Percentiles rank a stretch among this genome's conserved stretches.
These are phyloP conservation scores for Tylochromis polylepis DNA, from an alignment of 2,113 vertebrate species.

Conservation along the genomic window DNA sequence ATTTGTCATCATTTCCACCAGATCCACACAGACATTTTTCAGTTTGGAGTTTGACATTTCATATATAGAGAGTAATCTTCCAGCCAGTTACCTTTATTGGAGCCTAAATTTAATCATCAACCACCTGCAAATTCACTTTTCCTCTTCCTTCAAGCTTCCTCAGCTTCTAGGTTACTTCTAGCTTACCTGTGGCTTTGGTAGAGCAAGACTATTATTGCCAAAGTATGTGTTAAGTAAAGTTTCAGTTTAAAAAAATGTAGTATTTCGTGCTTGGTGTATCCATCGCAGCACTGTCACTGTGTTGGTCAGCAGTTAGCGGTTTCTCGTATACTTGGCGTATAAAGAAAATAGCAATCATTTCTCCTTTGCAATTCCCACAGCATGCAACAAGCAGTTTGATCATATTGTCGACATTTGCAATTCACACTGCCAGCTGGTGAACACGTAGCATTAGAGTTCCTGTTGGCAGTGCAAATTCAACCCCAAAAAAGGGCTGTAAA, in stretches of 20 bases:
- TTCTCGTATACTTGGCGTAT: neutral
- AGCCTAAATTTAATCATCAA: neutral
- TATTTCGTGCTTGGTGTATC: neutral
- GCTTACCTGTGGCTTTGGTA: neutral
- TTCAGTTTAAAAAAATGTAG: neutral
- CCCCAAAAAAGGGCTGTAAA: neutral
- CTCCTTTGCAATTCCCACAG: neutral
- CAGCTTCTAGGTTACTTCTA: neutral
- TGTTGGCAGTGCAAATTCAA: neutral
- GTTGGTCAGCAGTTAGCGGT: neutral
- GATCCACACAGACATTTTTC: neutral
- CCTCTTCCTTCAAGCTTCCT: neutral
- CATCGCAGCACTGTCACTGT: neutral
- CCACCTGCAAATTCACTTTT: neutral
- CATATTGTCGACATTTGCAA: accelerated
- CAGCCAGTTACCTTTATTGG: neutral
- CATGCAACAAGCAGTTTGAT: neutral
- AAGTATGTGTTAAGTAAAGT: neutral
- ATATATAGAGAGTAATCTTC: neutral
- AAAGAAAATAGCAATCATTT: neutral
- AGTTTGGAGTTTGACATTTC: neutral
- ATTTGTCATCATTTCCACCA: neutral
- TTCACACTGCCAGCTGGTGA: neutral
- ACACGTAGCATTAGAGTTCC: accelerated
- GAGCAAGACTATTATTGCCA: neutral